Percentiles rank a stretch among this genome's conserved stretches.
Conservation (phyloP, 2,113 vertebrate genomes). For the Pseudolaguvia tuberculata region DNA sequence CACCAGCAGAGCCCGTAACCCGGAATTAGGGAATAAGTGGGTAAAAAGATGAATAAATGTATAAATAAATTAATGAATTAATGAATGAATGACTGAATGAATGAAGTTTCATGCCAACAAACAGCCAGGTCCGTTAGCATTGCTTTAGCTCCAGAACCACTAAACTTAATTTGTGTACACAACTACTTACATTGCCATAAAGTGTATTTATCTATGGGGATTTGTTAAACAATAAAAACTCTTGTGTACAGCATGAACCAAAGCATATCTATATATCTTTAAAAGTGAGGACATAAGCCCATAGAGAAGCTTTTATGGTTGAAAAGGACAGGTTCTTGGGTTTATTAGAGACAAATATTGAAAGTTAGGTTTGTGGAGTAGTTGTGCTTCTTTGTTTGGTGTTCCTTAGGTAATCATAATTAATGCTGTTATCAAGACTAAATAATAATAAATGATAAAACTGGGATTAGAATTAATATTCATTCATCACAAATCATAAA, state of each 20-base stretch:
- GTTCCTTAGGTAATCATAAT: background rate
- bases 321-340: background rate
- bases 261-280: background rate
- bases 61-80: no score
- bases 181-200: no score
- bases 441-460: no score
- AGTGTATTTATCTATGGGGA: no score
- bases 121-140: background rate
- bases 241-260: background rate
- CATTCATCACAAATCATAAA: background rate
- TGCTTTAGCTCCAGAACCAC: background rate
- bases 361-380: no score
- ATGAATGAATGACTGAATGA: no score
- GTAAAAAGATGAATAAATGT: no score
- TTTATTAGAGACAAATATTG: background rate
- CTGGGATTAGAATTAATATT: background rate
- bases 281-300: background rate
- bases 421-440: background rate
- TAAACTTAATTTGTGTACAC: no score
- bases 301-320: background rate
- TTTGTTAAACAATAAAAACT: no score
- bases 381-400: no score
- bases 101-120: background rate
- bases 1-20: no score
- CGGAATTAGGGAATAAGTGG: no score